Evolutionary conservation across 1,140 invertebrate species (phyloP).

Genomic region (Temnothorax longispinosus): DNA sequence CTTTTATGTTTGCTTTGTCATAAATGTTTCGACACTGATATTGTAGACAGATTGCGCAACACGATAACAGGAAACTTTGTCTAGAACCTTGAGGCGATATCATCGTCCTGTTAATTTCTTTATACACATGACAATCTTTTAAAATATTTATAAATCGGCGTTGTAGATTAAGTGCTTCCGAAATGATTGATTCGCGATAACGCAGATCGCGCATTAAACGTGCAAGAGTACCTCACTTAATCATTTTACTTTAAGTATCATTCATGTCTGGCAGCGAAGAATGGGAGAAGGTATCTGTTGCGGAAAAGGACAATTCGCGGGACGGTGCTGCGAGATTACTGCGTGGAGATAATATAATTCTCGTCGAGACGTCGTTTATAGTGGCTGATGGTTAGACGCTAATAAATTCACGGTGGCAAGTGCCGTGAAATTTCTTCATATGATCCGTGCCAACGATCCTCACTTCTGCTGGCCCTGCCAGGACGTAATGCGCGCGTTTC

Average conservation of each 20-base stretch:
- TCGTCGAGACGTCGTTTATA: conserved; percentile 46
- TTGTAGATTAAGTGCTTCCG: neutral
- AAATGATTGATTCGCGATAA: conserved; percentile 8
- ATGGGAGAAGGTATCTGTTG: conserved; percentile 21
- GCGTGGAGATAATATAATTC: conserved; percentile 41
- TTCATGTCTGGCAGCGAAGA: neutral
- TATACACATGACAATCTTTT: neutral
- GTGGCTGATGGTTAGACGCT: conserved; percentile 65
- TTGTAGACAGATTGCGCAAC: neutral
- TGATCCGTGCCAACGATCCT: conserved; percentile 64
- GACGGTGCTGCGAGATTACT: conserved; percentile 15
- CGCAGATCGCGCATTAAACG: neutral
- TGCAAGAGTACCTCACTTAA: neutral
- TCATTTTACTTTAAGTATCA: neutral
- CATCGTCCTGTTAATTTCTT: neutral
- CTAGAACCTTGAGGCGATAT: neutral
- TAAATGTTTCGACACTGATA: neutral
- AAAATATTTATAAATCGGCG: neutral
- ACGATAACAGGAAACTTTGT: neutral
- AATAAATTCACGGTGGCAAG: conserved; percentile 76
- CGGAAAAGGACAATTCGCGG: conserved; percentile 42
- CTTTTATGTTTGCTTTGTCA: neutral
- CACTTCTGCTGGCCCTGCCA: conserved; percentile 10
- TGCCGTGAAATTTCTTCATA: conserved; percentile 76
- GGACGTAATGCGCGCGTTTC: conserved; percentile 15